phyloP scores from a whole-genome alignment of 1,140 invertebrate genomes.

The Pygmarrhopalites habei region DNA sequence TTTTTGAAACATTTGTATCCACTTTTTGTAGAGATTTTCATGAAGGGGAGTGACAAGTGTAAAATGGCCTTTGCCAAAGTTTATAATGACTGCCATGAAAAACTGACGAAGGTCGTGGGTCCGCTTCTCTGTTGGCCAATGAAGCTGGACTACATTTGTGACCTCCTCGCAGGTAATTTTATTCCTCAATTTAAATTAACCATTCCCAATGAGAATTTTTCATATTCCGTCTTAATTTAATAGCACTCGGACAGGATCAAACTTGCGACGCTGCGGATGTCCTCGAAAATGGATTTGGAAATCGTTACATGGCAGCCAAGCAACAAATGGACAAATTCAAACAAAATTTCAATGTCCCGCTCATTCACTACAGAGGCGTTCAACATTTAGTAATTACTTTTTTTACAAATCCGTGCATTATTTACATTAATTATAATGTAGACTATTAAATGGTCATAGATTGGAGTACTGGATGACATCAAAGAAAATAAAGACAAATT shows the following conservation, averaged over 20 bases:
- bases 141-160: slow-evolving; percentile 34
- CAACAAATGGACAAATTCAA: slow-evolving; percentile 24
- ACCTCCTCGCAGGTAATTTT: slow-evolving; percentile 25
- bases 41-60: slow-evolving; percentile 26
- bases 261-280: slow-evolving; percentile 19
- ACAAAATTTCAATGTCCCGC: slow-evolving; percentile 20
- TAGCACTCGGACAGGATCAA: slow-evolving; percentile 21
- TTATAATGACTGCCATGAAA: slow-evolving; percentile 28
- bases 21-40: slow-evolving; percentile 28
- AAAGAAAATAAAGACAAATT: slow-evolving; percentile 17
- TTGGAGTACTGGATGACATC: slow-evolving; percentile 16
- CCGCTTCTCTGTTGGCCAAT: slow-evolving; percentile 36
- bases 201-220: too few species aligned
- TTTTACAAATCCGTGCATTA: too few species aligned
- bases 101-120: slow-evolving; percentile 15
- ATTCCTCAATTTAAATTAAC: too few species aligned
- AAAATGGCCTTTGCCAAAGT: slow-evolving; percentile 21
- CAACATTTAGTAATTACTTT: slow-evolving; percentile 25
- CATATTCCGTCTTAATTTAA: neutral
- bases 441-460: too few species aligned
- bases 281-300: slow-evolving; percentile 26
- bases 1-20: neutral
- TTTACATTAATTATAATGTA: too few species aligned
- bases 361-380: slow-evolving; percentile 15
- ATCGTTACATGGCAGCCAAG: slow-evolving; percentile 22